Base-by-base conservation (phyloP, 2,113 vertebrate species). In the Scomber scombrus region DNA sequence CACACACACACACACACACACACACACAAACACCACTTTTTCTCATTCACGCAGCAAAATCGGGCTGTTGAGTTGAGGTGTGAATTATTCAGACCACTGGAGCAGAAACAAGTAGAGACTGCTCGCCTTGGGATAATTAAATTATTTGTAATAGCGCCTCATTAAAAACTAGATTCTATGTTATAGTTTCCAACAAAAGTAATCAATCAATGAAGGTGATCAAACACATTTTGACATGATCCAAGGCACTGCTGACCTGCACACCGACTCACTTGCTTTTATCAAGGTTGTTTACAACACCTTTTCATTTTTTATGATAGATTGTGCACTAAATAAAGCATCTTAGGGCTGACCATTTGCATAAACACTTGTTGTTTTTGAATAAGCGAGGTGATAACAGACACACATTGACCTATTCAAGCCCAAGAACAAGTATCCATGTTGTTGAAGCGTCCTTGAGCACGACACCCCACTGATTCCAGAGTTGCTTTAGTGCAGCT, bases 81-180 rank as follows among this genome's bases (percentile, higher is more conserved):
- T 91, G 91, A 93, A 95, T 95, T 94, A 92, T 65, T 58, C 90
- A 89, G 89, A 81, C 89, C 90, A 90, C 40, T 91, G 89, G 88
- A 95, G 92, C 91, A 81, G 85, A 94, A 92, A 91, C 64, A 57
- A 87, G 82, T 71, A 84, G 79, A 84, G 88, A 85, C 78, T 13
- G 60, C 78, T 86, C 71, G 85, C 80, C 67, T 84, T 66, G 52
- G 74, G 85, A 90, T 93, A 90, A 93, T 91, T 93, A n/a, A 93
- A 92, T 94, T 91, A 91, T 93, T 92, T 88, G 80, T 92, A 93
- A 94, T 92, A 65, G 80, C 16, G 13, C 76, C 85, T 88, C 84
- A 85, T 92, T 94, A 90, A 90, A 91, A 84, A 91, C 86, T 64
- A 81, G 81, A 86, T 89, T 82, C 76, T 85, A 58, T 71, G 65